A percentile compares a stretch with the other conserved stretches of the same genome.
These are phyloP conservation scores for Hypena proboscidalis DNA, from an alignment of 2,888 invertebrate species.

Conservation along the genomic window DNA sequence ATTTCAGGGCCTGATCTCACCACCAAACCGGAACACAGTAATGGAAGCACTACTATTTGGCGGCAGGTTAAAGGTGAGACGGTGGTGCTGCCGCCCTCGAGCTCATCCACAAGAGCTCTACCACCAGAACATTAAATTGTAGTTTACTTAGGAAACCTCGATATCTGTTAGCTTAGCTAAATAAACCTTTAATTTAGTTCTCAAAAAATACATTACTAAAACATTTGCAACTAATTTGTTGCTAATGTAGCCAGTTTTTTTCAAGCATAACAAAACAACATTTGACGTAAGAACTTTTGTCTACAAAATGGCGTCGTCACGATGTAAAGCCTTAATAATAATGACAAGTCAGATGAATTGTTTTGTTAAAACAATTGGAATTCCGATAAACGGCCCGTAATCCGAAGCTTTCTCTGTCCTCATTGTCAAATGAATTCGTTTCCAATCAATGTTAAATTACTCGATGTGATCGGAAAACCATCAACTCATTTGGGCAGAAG, in stretches of 20 bases:
- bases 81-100: too few relatives aligned
- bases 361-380: slow-evolving; percentile 5
- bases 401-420: slow-evolving; percentile 11
- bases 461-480: not conserved
- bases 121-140: too few relatives aligned
- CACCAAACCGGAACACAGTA: too few relatives aligned
- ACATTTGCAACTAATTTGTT: not conserved
- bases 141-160: too few relatives aligned
- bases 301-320: slow-evolving; percentile 1
- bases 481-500: not conserved
- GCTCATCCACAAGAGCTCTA: too few relatives aligned
- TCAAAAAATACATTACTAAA: not conserved
- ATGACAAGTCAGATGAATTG: slow-evolving; percentile 3
- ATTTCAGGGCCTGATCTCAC: too few relatives aligned
- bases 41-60: too few relatives aligned
- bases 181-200: too few relatives aligned
- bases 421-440: slow-evolving; percentile 18
- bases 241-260: not conserved
- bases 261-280: not conserved
- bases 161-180: too few relatives aligned
- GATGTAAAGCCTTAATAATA: not conserved
- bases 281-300: not conserved
- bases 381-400: slow-evolving; percentile 4
- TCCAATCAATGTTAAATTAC: slow-evolving; percentile 22
- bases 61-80: too few relatives aligned